Percentiles rank a stretch among this genome's conserved stretches.
Conservation (phyloP, 2,113 vertebrate species). For the Cyprinodon brontotheroides region DNA sequence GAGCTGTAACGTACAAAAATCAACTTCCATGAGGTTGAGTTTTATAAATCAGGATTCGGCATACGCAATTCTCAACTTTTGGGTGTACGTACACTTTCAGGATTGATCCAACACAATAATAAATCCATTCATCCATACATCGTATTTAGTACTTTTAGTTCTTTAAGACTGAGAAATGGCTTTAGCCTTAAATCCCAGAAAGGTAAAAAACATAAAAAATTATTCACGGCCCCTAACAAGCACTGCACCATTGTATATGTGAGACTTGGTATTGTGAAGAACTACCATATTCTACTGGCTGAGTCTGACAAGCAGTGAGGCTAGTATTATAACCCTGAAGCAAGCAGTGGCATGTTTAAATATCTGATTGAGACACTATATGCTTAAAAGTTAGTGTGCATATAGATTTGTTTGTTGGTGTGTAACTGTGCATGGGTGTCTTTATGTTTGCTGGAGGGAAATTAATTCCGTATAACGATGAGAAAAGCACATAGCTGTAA, state of each 20-base stretch:
- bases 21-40: too few relatives aligned
- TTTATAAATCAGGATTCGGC: too few relatives aligned
- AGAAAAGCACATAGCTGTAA: constrained; percentile 67
- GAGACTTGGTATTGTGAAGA: neutral
- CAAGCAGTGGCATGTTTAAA: neutral
- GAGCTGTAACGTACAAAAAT: too few relatives aligned
- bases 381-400: neutral
- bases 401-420: constrained; percentile 1
- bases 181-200: too few relatives aligned
- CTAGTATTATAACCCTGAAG: neutral
- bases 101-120: too few relatives aligned
- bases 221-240: too few relatives aligned
- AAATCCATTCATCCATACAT: too few relatives aligned
- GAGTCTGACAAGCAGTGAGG: neutral
- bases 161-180: too few relatives aligned
- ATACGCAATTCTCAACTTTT: too few relatives aligned
- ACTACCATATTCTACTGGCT: neutral
- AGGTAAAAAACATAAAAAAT: too few relatives aligned
- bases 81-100: too few relatives aligned
- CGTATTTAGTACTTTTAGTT: too few relatives aligned
- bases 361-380: constrained; percentile 4
- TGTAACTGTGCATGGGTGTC: constrained; percentile 7
- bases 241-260: neutral
- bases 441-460: constrained; percentile 27
- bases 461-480: constrained; percentile 63